phyloP scores from a whole-genome alignment of 2,797 vertebrate species.

The Ara ararauna region DNA sequence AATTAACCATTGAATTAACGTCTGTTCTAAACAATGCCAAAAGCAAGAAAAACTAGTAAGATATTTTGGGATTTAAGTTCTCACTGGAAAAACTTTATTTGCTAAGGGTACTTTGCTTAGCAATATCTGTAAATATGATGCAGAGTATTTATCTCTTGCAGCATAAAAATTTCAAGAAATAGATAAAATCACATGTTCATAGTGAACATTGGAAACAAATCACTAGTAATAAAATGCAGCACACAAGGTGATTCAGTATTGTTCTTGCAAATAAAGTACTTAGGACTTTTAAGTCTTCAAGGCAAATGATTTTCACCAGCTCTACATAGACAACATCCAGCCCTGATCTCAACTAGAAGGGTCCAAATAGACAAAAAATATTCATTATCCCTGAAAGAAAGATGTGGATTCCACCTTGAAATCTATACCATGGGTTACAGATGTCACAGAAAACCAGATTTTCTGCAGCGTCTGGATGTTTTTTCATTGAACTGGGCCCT shows the following conservation, averaged over 20 bases:
- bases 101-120: background rate
- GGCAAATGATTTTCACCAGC: background rate
- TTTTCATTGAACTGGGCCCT: constrained; percentile 34
- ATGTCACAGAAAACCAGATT: constrained; percentile 46
- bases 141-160: background rate
- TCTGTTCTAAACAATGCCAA: background rate
- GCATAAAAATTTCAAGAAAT: background rate
- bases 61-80: background rate
- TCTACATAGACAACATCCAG: background rate
- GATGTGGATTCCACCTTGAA: constrained; percentile 11
- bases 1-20: background rate
- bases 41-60: background rate
- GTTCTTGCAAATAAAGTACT: background rate
- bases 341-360: background rate
- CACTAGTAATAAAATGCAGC: background rate
- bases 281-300: background rate
- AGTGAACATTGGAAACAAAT: background rate
- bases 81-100: background rate
- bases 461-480: constrained; percentile 12
- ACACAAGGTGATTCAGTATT: background rate
- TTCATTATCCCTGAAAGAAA: background rate
- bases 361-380: background rate
- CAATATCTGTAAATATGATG: background rate
- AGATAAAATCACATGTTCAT: background rate
- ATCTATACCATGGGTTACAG: background rate